phyloP scores from a whole-genome alignment of 2,888 invertebrate species.

The Corythucha ciliata region DNA sequence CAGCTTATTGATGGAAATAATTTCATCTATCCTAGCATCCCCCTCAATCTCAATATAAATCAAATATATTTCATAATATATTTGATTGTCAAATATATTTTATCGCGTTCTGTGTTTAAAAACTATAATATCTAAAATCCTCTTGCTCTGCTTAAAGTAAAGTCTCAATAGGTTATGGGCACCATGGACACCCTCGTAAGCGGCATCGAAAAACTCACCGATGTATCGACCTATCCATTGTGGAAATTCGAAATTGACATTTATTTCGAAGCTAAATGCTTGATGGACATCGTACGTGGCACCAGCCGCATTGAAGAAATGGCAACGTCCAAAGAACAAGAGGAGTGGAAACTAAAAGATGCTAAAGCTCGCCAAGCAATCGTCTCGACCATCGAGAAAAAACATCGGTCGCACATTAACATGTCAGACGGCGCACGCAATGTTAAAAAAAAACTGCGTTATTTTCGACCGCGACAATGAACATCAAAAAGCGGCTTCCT shows the following conservation, averaged over 20 bases:
- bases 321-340: neutral
- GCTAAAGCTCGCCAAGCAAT: conserved; percentile 5
- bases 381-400: conserved; percentile 3
- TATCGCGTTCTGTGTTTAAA: too few relatives aligned
- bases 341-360: neutral
- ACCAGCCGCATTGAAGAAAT: neutral
- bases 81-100: too few relatives aligned
- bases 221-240: neutral
- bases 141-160: too few relatives aligned
- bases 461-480: too few relatives aligned
- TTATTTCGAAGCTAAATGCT: neutral
- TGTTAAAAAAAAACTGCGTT: conserved; percentile 1
- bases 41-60: too few relatives aligned
- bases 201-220: neutral
- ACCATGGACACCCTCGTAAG: too few relatives aligned
- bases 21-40: too few relatives aligned
- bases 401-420: conserved; percentile 5
- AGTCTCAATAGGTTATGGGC: too few relatives aligned
- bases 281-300: neutral
- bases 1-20: too few relatives aligned
- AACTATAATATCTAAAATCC: too few relatives aligned
- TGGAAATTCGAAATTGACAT: conserved; percentile 16
- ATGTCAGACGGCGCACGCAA: neutral
- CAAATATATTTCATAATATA: too few relatives aligned
- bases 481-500: too few relatives aligned